Base-by-base conservation (phyloP, 1,140 invertebrate species). In the Drosophila serrata region DNA sequence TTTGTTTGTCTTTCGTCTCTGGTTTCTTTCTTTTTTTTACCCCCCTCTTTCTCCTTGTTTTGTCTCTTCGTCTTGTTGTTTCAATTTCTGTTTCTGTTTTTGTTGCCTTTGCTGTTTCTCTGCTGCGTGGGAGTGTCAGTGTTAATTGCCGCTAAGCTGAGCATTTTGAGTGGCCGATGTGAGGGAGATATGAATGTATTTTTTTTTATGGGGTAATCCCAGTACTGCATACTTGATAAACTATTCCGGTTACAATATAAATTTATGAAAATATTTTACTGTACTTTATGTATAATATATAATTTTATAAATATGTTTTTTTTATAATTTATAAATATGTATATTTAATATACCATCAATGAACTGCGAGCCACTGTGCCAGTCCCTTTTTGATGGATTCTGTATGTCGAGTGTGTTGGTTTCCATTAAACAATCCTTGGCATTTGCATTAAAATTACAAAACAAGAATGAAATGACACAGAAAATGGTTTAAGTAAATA, bases 61-160 rank as follows among this genome's bases (percentile, higher is more conserved):
- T 55, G 51, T 55, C 8, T 37, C 51, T 55, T 37, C 33, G 51
- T 3, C 51, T 55, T 55, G 51, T 55, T 55, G 51, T 55, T 55
- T 55, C 51, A 35, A 15, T 53, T 35, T 82, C 22, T 43, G 35
- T 53, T 45, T 43, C 46, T 73, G 65, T 49, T 57, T 9, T n/a
- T 45, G 46, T 48, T 72, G 46, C 53, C 57, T 33, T 76, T 33
- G 35, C 13, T 43, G 45, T 55, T 58, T 37, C 48, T 33, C 37
- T 56, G 69, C 49, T 60, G 80, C 85, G 84, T 88, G 84, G 85
- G 84, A 90, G 85, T 88, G 84, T 74, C 80, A 90, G 84, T 75
- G 59, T 88, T 88, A 90, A 88, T 88, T 90, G 84, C 80, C 67
- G 61, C 77, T 78, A 88, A 90, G 80, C 61, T 81, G 69, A 73